A percentile compares a stretch with the other conserved stretches of the same genome.
Conservation (phyloP, 2,888 invertebrate genomes). For the Pseudococcus viburni region DNA sequence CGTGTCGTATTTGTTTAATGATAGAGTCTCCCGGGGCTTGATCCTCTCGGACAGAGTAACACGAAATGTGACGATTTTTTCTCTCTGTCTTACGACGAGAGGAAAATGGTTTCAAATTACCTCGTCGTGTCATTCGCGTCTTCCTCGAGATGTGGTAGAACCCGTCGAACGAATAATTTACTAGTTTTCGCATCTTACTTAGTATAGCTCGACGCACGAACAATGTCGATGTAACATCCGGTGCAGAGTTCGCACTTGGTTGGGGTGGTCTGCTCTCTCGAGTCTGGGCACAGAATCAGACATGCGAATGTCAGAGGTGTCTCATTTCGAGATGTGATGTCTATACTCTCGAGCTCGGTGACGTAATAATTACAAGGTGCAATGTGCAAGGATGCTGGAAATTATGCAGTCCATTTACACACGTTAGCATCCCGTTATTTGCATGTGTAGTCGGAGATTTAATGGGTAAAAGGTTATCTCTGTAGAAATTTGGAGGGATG, state of each 20-base stretch:
- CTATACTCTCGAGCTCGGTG: too few relatives aligned
- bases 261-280: not conserved
- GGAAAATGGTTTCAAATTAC: constrained; percentile 21
- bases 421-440: too few relatives aligned
- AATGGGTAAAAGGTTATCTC: too few relatives aligned
- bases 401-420: too few relatives aligned
- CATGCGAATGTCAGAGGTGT: constrained; percentile 15
- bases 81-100: not conserved
- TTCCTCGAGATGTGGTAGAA: not conserved
- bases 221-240: constrained; percentile 41
- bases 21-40: not conserved
- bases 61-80: constrained; percentile 50
- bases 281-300: not conserved
- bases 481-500: too few relatives aligned
- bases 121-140: not conserved
- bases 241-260: not conserved
- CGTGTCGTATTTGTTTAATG: constrained; percentile 44
- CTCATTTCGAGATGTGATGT: not conserved
- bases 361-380: too few relatives aligned
- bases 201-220: not conserved
- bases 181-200: constrained; percentile 17
- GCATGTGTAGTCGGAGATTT: too few relatives aligned
- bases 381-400: too few relatives aligned
- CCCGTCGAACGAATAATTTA: constrained; percentile 36
- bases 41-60: not conserved